Evolutionary conservation across 2,797 vertebrate genomes (phyloP).

Genomic region (Urosaurus nigricauda): DNA sequence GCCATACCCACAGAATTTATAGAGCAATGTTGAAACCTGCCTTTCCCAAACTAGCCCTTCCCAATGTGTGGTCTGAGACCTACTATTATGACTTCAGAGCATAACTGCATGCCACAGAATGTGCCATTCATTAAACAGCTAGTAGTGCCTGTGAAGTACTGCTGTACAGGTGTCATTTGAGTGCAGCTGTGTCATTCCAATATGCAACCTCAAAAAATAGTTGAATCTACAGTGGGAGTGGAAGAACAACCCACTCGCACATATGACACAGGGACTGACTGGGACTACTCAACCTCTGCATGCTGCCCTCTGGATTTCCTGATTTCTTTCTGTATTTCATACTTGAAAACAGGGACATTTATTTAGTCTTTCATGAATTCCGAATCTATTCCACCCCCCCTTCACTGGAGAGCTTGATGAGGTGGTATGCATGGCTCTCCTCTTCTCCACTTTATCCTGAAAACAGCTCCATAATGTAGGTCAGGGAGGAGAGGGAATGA

Average conservation of each 20-base stretch:
- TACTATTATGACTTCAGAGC: background rate
- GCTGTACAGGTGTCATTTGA: no score
- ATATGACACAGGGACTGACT: background rate
- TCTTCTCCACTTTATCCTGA: no score
- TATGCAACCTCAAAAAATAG: background rate
- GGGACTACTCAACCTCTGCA: background rate
- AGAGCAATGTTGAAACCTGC: background rate
- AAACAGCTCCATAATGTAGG: no score
- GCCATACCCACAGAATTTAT: background rate
- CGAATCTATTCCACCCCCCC: background rate
- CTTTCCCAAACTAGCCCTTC: background rate
- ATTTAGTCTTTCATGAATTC: background rate
- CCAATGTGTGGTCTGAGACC: background rate
- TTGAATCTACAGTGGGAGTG: background rate
- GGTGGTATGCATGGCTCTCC: no score
- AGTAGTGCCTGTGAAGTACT: background rate
- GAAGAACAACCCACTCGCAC: background rate
- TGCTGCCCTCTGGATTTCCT: background rate
- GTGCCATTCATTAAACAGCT: conserved; percentile 14
- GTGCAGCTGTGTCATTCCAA: background rate
- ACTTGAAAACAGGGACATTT: background rate
- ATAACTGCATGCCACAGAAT: background rate
- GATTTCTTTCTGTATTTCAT: background rate
- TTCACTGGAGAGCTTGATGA: background rate
- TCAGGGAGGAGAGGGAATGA: no score